Conservation (phyloP, 2,797 vertebrate species). For the Gymnocypris eckloni region DNA sequence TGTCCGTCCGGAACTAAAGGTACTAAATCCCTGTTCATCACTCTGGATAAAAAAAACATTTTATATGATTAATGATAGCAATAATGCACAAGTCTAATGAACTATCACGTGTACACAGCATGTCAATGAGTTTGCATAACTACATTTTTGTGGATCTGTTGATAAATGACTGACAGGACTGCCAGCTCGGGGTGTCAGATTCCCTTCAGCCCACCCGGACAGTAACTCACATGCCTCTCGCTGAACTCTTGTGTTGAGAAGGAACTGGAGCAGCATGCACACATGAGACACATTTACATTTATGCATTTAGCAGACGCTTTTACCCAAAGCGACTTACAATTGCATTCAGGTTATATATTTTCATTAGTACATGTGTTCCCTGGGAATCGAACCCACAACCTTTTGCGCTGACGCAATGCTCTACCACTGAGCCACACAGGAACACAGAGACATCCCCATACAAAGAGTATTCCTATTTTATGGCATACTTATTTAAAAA, state of each 20-base stretch:
- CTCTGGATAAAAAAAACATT: not conserved
- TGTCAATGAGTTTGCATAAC: slow-evolving; percentile 12
- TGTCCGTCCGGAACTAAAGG: not conserved
- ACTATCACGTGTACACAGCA: not conserved
- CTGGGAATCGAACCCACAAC: too few species aligned
- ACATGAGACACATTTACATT: not conserved
- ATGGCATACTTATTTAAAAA: too few species aligned
- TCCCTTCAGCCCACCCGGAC: slow-evolving; percentile 41
- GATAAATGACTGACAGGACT: slow-evolving; percentile 23
- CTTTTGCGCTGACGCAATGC: too few species aligned
- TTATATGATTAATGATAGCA: not conserved
- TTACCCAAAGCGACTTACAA: too few species aligned
- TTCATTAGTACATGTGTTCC: too few species aligned
- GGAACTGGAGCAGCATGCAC: slow-evolving; percentile 17
- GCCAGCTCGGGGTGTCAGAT: slow-evolving; percentile 30
- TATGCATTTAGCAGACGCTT: too few species aligned
- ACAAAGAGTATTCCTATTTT: not conserved
- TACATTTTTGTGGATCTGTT: slow-evolving; percentile 20
- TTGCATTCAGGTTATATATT: too few species aligned
- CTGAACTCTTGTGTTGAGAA: not conserved
- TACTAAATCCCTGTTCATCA: not conserved
- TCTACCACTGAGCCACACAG: too few species aligned
- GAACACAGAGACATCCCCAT: not conserved
- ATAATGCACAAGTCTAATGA: not conserved
- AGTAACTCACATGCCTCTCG: not conserved